phyloP scores from a whole-genome alignment of 2,797 vertebrate species.

The Podarcis lilfordi region DNA sequence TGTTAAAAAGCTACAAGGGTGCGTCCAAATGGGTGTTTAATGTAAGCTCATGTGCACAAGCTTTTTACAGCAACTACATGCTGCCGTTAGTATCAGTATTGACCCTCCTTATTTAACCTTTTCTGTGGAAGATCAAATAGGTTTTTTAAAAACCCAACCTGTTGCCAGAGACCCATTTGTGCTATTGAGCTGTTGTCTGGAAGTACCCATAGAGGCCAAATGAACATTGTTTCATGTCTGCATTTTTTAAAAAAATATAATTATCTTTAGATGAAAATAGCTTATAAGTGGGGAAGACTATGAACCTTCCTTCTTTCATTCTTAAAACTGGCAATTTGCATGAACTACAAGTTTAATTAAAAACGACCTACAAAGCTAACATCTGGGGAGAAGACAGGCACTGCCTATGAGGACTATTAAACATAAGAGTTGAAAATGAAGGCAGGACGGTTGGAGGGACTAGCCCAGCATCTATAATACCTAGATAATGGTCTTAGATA shows the following conservation, averaged over 20 bases:
- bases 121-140: too few relatives aligned
- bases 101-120: too few relatives aligned
- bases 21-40: not conserved
- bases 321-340: constrained; percentile 1
- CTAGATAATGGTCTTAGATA: not conserved
- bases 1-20: not conserved
- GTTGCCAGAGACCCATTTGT: too few relatives aligned
- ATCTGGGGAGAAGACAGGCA: not conserved
- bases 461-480: not conserved
- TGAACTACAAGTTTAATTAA: not conserved
- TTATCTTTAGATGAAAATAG: not conserved
- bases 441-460: too few relatives aligned
- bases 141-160: too few relatives aligned
- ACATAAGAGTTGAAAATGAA: not conserved
- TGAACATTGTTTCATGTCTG: not conserved
- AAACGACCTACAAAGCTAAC: not conserved
- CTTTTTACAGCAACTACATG: too few relatives aligned
- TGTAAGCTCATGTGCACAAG: too few relatives aligned
- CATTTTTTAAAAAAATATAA: not conserved
- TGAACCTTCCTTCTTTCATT: not conserved
- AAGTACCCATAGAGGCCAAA: not conserved
- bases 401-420: not conserved
- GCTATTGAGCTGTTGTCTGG: too few relatives aligned
- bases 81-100: too few relatives aligned
- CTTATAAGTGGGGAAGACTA: constrained; percentile 10